A percentile compares a stretch with the other conserved stretches of the same genome.
These are phyloP conservation scores for Protonemura montana DNA, from an alignment of 2,888 invertebrate species.

Conservation along the genomic window DNA sequence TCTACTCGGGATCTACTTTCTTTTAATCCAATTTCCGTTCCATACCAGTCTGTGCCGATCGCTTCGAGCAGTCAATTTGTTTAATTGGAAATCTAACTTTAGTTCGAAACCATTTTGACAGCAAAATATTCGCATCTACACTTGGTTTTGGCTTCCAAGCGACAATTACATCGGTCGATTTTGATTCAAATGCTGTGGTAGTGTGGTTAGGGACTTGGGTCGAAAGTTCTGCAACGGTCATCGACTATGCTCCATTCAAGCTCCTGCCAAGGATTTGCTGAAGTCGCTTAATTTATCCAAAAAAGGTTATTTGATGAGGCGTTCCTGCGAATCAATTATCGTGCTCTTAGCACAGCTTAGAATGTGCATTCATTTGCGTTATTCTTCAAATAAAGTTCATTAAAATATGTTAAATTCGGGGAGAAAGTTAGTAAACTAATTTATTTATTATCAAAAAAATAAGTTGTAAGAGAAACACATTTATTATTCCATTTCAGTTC, in stretches of 20 bases:
- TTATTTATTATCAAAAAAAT: conserved; percentile 16
- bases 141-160: neutral
- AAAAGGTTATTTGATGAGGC: too few species aligned
- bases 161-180: neutral
- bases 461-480: neutral
- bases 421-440: neutral
- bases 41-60: neutral
- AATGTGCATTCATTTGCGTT: too few species aligned
- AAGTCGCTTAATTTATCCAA: too few species aligned
- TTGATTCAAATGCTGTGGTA: neutral
- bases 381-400: neutral
- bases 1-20: neutral
- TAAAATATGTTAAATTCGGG: neutral
- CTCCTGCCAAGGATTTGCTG: too few species aligned
- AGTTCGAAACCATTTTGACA: neutral
- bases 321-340: too few species aligned
- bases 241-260: too few species aligned
- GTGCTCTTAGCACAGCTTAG: too few species aligned
- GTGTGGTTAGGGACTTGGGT: neutral
- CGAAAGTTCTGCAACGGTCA: too few species aligned
- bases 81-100: conserved; percentile 2
- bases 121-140: neutral
- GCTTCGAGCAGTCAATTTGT: neutral
- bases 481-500: conserved; percentile 26
- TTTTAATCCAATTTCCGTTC: conserved; percentile 22